Base-by-base conservation (phyloP, 2,888 invertebrate genomes). In the Oeneis ivallda region DNA sequence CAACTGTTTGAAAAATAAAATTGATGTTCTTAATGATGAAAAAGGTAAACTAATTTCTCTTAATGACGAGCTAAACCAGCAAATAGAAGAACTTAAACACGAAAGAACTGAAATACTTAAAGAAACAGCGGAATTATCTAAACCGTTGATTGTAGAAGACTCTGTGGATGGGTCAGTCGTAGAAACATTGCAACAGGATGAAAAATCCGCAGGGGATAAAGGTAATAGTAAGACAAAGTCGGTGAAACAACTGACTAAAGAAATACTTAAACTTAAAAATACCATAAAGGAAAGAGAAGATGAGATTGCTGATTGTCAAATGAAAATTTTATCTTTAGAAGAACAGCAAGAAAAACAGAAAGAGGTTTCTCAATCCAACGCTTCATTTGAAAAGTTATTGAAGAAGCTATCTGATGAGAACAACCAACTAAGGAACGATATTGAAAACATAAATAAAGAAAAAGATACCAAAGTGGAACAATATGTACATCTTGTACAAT, bases 261-360 rank as follows among this genome's bases (percentile, higher is more conserved):
- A 92, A 78, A 92, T 92, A 71, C 79, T 92, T 1, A 90, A 92
- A 76, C 74, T 92, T 37, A 92, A 92, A 71, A 91, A 89, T 75
- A 85, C 80, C 1, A 87, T 92, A 17, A 92, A 92, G 79, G 92
- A 92, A 70, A 88, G 90, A 70, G 93, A 93, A 79, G 85, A 80
- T 52, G 92, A 92, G 71, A 93, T 92, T 70, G 92, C 83, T 15
- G 92, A 92, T 71, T 91, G 89, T 71, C 90, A 92, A 75, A 92
- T 92, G 91, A 91, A 92, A 76, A 90, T 92, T 75, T 75, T 92
- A n/a, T 88, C 92, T 10, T 75, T 92, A 53, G 91, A 92, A 79
- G 92, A 92, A 76, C 88, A 86, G 57, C 87, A 90, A 72, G 87
- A 92, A 69, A 92, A 92, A 75, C 87, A 90, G 73, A 81, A 76